Evolutionary conservation across 2,888 invertebrate species (phyloP).

Genomic region (Aricia artaxerxes): DNA sequence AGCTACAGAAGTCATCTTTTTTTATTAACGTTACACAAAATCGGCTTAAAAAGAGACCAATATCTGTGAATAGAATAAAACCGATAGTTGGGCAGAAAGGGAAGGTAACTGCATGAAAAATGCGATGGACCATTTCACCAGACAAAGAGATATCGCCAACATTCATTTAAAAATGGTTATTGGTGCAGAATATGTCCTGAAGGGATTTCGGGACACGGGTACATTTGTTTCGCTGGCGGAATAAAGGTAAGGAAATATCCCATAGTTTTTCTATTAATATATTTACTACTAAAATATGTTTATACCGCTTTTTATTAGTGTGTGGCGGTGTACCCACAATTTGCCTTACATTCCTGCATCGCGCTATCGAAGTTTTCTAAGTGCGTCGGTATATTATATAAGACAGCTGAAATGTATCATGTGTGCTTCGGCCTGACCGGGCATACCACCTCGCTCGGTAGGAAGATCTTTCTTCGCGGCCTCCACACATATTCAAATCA

Average conservation of each 20-base stretch:
- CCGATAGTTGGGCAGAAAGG: constrained; percentile 24
- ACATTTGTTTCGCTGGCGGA: constrained; percentile 6
- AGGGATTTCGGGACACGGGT: constrained; percentile 18
- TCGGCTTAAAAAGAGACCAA: neutral
- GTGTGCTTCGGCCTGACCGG: no score
- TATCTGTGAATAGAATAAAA: constrained; percentile 1
- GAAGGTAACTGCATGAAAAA: constrained; percentile 27
- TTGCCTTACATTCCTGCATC: no score
- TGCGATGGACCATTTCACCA: constrained; percentile 23
- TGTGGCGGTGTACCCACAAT: no score
- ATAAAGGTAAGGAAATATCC: constrained; percentile 27
- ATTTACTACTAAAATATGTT: neutral
- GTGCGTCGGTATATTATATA: no score
- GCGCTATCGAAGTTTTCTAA: no score
- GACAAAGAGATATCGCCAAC: constrained; percentile 29
- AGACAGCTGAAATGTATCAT: no score
- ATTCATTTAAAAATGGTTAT: constrained; percentile 31
- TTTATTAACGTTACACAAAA: neutral
- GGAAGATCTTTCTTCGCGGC: no score
- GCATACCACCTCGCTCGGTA: no score
- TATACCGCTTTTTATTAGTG: neutral
- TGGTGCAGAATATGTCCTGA: constrained; percentile 30
- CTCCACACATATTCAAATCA: no score
- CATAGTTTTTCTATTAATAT: neutral
- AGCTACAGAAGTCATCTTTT: neutral